These are phyloP conservation scores for Hoplostethus atlanticus DNA, from an alignment of 2,797 vertebrate genomes.

Conservation along the genomic window DNA sequence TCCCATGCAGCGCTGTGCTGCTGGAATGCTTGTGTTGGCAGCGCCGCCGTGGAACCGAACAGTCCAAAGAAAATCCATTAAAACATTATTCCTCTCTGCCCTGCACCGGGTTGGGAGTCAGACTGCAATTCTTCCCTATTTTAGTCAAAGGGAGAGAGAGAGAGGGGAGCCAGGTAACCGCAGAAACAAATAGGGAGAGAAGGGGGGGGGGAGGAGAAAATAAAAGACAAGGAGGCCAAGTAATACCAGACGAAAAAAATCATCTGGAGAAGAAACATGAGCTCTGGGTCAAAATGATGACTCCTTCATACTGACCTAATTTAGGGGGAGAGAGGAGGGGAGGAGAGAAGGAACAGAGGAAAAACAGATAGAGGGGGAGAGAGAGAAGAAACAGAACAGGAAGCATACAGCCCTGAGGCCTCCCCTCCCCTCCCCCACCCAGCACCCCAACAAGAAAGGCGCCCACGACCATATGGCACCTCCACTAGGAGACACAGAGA, in stretches of 20 bases:
- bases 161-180: constrained; percentile 57
- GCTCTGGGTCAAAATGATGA: constrained; percentile 42
- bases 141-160: constrained; percentile 75
- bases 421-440: constrained; percentile 43
- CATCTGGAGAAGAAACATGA: constrained; percentile 56
- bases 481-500: constrained; percentile 30
- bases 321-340: constrained; percentile 25
- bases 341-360: constrained; percentile 8
- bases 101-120: constrained; percentile 16
- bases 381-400: constrained; percentile 39
- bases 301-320: constrained; percentile 55
- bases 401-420: constrained; percentile 54
- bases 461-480: constrained; percentile 72
- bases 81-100: constrained; percentile 60
- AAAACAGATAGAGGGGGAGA: constrained; percentile 41
- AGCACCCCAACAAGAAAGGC: constrained; percentile 55
- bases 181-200: background rate
- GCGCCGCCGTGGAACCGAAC: constrained; percentile 61
- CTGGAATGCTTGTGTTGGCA: constrained; percentile 86
- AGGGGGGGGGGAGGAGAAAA: constrained; percentile 1
- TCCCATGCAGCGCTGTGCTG: constrained; percentile 70
- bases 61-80: constrained; percentile 77
- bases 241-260: constrained; percentile 42
- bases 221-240: constrained; percentile 23
- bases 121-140: constrained; percentile 77